Evolutionary conservation across 2,888 invertebrate species (phyloP).

Genomic region (Volucella zonaria): DNA sequence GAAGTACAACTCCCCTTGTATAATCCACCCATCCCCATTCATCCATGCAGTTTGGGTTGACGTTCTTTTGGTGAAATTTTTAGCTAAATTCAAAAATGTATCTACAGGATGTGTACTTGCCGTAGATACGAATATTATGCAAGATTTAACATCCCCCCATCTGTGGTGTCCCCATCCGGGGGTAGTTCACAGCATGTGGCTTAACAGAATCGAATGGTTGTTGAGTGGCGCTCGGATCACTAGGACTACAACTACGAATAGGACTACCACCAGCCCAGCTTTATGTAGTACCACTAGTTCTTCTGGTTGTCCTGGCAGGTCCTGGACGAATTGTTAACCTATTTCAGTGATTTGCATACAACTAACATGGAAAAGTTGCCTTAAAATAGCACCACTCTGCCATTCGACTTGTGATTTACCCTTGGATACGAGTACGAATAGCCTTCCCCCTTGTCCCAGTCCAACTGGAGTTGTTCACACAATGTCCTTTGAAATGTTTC

Average conservation of each 20-base stretch:
- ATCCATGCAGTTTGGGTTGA: neutral
- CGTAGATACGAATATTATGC: conserved; percentile 57
- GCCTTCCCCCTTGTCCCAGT: neutral
- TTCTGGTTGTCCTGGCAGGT: conserved; percentile 16
- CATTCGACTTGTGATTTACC: conserved; percentile 14
- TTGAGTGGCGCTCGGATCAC: conserved; percentile 61
- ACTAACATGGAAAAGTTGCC: conserved; percentile 69
- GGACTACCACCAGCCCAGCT: no score
- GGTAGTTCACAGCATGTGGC: conserved; percentile 65
- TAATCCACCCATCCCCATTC: neutral
- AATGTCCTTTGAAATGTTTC: conserved; percentile 62
- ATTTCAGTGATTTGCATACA: conserved; percentile 71
- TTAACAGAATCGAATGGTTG: conserved; percentile 71
- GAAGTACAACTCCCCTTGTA: neutral
- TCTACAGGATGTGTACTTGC: conserved; percentile 58
- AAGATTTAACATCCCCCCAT: conserved; percentile 39
- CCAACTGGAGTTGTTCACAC: conserved; percentile 50
- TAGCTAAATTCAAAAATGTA: conserved; percentile 55
- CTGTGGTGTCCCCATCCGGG: conserved; percentile 1
- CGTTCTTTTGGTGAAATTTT: conserved; percentile 34
- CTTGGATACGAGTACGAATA: no score
- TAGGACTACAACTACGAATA: conserved; percentile 9
- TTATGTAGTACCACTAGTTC: no score
- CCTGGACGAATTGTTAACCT: conserved; percentile 73
- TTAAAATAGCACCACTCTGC: conserved; percentile 50